Conservation (phyloP, 2,113 vertebrate genomes). For the Hippocampus abdominalis region DNA sequence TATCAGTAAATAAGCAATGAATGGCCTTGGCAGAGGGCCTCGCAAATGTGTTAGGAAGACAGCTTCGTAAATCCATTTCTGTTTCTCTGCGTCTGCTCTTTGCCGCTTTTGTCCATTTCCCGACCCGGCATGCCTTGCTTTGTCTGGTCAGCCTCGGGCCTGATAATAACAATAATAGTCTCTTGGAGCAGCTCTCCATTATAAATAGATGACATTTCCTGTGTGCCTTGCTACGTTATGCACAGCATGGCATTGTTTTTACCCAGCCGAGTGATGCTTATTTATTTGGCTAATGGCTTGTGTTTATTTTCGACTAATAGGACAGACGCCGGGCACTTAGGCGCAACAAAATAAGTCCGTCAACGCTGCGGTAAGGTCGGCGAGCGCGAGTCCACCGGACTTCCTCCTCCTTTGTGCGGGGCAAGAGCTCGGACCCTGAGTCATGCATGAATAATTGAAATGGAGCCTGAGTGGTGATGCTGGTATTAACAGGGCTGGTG, state of each 20-base stretch:
- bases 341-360: conserved; percentile 45
- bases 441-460: conserved; percentile 9
- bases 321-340: conserved; percentile 47
- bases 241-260: conserved; percentile 51
- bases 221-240: conserved; percentile 28
- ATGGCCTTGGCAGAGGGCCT: not conserved
- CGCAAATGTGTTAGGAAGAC: conserved; percentile 1
- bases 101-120: conserved; percentile 23
- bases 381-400: conserved; percentile 18
- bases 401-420: conserved; percentile 36
- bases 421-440: conserved; percentile 10
- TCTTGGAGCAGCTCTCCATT: conserved; percentile 21
- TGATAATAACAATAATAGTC: conserved; percentile 20
- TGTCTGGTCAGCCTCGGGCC: conserved; percentile 25
- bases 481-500: not conserved
- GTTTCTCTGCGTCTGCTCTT: conserved; percentile 20
- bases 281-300: conserved; percentile 62
- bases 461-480: conserved; percentile 17
- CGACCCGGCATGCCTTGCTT: conserved; percentile 32
- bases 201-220: conserved; percentile 43
- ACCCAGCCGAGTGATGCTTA: conserved; percentile 29
- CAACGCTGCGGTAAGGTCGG: conserved; percentile 40
- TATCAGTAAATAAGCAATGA: not conserved
- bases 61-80: conserved; percentile 13
- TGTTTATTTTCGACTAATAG: conserved; percentile 66